A percentile compares a stretch with the other conserved stretches of the same genome.
phyloP scores from a whole-genome alignment of 2,113 vertebrate species.

The Brachypteracias leptosomus region DNA sequence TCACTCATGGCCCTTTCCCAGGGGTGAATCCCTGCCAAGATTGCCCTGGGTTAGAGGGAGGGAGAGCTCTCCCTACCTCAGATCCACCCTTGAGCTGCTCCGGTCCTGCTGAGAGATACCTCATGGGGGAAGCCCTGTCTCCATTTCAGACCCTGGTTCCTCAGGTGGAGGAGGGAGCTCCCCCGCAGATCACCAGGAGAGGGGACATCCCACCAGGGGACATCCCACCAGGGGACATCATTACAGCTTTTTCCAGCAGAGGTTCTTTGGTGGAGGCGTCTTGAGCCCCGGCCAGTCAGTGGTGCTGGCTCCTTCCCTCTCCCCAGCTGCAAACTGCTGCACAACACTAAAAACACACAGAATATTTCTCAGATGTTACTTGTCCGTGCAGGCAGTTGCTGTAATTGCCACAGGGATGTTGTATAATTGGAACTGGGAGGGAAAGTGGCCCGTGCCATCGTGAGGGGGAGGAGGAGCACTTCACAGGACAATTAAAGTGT shows the following conservation, averaged over 20 bases:
- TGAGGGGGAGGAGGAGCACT: slow-evolving; percentile 6
- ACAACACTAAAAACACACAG: slow-evolving; percentile 11
- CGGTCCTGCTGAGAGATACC: neutral
- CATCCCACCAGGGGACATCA: accelerated
- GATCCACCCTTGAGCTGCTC: neutral
- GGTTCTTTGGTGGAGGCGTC: neutral
- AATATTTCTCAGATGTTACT: slow-evolving; percentile 22
- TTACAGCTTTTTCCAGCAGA: neutral
- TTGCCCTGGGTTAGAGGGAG: neutral
- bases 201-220: too few relatives aligned
- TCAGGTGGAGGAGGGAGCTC: neutral
- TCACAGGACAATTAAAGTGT: neutral
- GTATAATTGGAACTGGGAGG: neutral
- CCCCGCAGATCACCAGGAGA: accelerated
- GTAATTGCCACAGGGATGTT: slow-evolving; percentile 1
- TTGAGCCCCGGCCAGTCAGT: neutral
- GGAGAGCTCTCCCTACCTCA: neutral
- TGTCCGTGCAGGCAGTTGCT: neutral
- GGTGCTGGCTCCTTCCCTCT: neutral
- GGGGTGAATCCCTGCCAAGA: neutral
- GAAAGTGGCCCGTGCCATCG: neutral
- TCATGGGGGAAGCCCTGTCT: neutral
- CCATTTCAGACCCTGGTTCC: neutral
- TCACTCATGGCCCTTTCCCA: neutral
- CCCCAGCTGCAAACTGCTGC: slow-evolving; percentile 34